Evolutionary conservation across 2,888 invertebrate species (phyloP), one percentile per base, ranked within the genome.

Genomic region (Parnassius mnemosyne): DNA sequence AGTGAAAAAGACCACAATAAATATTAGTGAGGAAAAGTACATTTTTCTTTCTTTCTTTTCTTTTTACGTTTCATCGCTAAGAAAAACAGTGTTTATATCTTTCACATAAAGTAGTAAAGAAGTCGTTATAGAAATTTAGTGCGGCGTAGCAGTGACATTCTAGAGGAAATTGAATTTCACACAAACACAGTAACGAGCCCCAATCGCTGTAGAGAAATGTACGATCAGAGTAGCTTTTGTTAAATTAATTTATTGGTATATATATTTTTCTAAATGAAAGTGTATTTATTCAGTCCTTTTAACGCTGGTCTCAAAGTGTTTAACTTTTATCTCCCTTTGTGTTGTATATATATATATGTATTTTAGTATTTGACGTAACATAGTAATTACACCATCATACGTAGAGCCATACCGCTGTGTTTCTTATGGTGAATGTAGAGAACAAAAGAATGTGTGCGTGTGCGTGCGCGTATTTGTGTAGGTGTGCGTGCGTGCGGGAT

Each of bases 91-190:
- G 43, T 57, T 62, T 57, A 57, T 62, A 49, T 25, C 16, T 51
- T 52, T 51, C 51, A 16, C 53, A 57, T 46, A 56, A 53, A 57
- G 53, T 25, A 53, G 53, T 57, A 57, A 62, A 49, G 57, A 25
- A 53, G 49, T 43, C 47, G 53, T 62, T 62, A 53, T 43, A 43
- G 41, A 43, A 62, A 57, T 53, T 53, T 13, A 62, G 53, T 57
- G 53, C 53, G 57, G 57, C 57, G 25, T 49, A 50, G 49, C 47
- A 13, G 41, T 53, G 46, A 62, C 57, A 53, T 53, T 46, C 51
- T 49, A 49, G 13, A 57, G 42, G 46, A 62, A 62, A 62, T 62
- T 57, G 57, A 52, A 62, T 47, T 16, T 57, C 52, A 57, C 47
- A 49, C 49, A 62, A 53, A 52, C 51, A 57, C 13, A 52, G 41